Conservation (phyloP, 53 echinoderm and acorn worm species). For the Crossaster papposus region DNA sequence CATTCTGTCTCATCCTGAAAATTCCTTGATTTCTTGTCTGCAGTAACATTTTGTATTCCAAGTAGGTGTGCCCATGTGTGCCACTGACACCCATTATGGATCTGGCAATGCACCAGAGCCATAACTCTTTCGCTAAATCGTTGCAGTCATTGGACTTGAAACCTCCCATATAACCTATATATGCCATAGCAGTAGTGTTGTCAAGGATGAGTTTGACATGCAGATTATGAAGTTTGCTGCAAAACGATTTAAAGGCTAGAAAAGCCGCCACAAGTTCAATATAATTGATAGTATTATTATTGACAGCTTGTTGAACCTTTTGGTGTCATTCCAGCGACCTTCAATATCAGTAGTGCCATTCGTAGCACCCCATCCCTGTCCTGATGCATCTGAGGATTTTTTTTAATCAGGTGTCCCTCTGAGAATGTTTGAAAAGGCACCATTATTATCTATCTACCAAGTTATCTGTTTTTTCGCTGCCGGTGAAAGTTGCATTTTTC, state of each 20-base stretch:
- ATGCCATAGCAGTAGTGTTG: conserved; percentile 55
- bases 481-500: conserved; percentile 42
- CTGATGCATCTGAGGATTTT: conserved; percentile 33
- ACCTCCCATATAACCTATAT: conserved; percentile 55
- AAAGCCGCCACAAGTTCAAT: conserved; percentile 51
- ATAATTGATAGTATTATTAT: conserved; percentile 36
- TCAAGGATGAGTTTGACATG: conserved; percentile 45
- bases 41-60: conserved; percentile 15
- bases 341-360: conserved; percentile 36
- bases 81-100: conserved; percentile 62
- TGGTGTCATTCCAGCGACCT: conserved; percentile 53
- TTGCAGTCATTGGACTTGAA: conserved; percentile 27
- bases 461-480: conserved; percentile 21
- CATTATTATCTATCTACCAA: conserved; percentile 51
- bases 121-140: conserved; percentile 35
- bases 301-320: too few relatives aligned
- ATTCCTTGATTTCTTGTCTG: neutral
- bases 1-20: conserved; percentile 29
- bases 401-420: conserved; percentile 27
- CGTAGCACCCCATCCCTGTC: conserved; percentile 45
- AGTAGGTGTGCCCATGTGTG: conserved; percentile 39
- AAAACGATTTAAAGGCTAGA: conserved; percentile 49
- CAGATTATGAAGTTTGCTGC: neutral
- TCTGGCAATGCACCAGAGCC: conserved; percentile 53
- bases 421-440: neutral